phyloP scores from a whole-genome alignment of 2,888 invertebrate species.

The Protodeltote pygarga region DNA sequence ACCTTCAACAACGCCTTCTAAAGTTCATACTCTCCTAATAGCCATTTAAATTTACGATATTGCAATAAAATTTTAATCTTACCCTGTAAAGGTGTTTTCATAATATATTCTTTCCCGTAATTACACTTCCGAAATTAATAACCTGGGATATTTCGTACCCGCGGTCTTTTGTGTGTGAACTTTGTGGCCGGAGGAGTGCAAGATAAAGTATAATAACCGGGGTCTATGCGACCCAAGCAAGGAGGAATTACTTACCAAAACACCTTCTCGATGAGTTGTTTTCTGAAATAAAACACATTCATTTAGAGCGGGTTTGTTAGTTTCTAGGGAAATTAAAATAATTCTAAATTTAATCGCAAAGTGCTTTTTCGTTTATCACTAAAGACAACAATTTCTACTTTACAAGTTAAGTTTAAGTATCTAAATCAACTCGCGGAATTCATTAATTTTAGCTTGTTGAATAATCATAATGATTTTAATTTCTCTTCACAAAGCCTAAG shows the following conservation, averaged over 20 bases:
- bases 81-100: conserved; percentile 32
- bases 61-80: conserved; percentile 45
- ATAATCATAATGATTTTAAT: too few species aligned
- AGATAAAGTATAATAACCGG: conserved; percentile 50
- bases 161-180: conserved; percentile 48
- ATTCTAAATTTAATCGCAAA: too few species aligned
- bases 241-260: conserved; percentile 50
- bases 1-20: conserved; percentile 3
- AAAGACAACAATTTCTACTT: too few species aligned
- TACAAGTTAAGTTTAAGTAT: too few species aligned
- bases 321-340: conserved; percentile 3
- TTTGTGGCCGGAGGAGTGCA: conserved; percentile 45
- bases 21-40: conserved; percentile 23
- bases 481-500: too few species aligned
- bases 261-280: conserved; percentile 40
- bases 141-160: conserved; percentile 44
- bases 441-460: too few species aligned
- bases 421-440: too few species aligned
- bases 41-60: conserved; percentile 38
- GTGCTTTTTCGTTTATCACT: too few species aligned
- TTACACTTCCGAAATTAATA: conserved; percentile 52
- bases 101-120: conserved; percentile 53
- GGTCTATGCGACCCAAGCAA: conserved; percentile 46
- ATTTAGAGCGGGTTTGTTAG: neutral
- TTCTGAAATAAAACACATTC: conserved; percentile 38